A percentile compares a stretch with the other conserved stretches of the same genome.
phyloP scores from a whole-genome alignment of 2,888 invertebrate genomes.

The Miltochrista miniata region DNA sequence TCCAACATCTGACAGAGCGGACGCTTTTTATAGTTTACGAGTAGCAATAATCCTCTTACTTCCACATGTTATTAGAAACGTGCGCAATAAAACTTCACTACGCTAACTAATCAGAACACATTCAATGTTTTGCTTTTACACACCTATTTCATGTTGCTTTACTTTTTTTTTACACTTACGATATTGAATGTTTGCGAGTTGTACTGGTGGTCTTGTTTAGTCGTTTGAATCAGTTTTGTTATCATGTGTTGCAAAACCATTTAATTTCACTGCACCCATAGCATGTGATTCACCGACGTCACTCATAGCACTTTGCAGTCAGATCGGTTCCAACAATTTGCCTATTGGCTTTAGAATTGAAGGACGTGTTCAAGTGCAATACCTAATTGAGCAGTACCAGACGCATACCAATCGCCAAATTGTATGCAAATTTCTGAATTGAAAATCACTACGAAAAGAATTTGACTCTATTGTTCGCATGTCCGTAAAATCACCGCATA shows the following conservation, averaged over 20 bases:
- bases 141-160: constrained; percentile 22
- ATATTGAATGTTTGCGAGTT: constrained; percentile 17
- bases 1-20: constrained; percentile 54
- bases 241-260: constrained; percentile 42
- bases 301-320: constrained; percentile 28
- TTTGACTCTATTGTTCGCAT: constrained; percentile 55
- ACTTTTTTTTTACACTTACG: background rate
- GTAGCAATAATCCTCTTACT: constrained; percentile 43
- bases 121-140: constrained; percentile 49
- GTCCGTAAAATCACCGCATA: constrained; percentile 54
- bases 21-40: constrained; percentile 58
- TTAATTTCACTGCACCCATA: constrained; percentile 8
- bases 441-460: constrained; percentile 47
- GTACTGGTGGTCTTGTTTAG: constrained; percentile 15
- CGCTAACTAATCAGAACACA: constrained; percentile 49
- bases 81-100: constrained; percentile 51
- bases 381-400: constrained; percentile 26
- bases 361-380: constrained; percentile 40
- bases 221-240: constrained; percentile 39
- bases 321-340: constrained; percentile 36
- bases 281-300: constrained; percentile 49
- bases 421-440: constrained; percentile 55
- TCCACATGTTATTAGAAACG: constrained; percentile 48
- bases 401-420: constrained; percentile 50
- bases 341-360: constrained; percentile 46